Percentiles rank a stretch among this genome's conserved stretches.
Conservation (phyloP, 1,140 invertebrate species). For the Neelides sp. region DNA sequence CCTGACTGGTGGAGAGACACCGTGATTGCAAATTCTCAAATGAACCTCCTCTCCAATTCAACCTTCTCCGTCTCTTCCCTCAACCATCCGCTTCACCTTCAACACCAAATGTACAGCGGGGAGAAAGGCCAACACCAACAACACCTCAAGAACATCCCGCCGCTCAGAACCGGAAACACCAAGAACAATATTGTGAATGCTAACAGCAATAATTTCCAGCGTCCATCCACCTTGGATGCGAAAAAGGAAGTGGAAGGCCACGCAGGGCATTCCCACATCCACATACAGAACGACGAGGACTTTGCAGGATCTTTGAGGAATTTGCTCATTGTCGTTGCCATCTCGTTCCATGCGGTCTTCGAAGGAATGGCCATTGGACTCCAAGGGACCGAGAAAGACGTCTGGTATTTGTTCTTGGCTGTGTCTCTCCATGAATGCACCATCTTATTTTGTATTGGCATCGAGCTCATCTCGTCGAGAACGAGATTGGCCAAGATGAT, state of each 20-base stretch:
- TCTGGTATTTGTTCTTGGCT: slow-evolving; percentile 43
- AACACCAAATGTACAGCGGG: too few species aligned
- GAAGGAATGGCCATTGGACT: slow-evolving; percentile 64
- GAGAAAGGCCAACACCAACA: slow-evolving; percentile 1
- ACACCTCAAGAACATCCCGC: background rate
- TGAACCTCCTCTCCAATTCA: slow-evolving; percentile 18
- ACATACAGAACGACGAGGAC: slow-evolving; percentile 29
- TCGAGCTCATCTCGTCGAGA: slow-evolving; percentile 36
- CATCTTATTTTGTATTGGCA: slow-evolving; percentile 40
- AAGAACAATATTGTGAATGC: background rate
- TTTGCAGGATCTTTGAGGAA: slow-evolving; percentile 34
- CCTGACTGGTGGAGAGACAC: slow-evolving; percentile 29
- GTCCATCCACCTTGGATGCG: background rate
- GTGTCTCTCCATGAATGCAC: slow-evolving; percentile 44
- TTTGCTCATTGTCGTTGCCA: slow-evolving; percentile 44
- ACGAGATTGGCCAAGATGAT: slow-evolving; percentile 33
- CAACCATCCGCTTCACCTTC: too few species aligned
- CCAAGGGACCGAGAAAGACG: slow-evolving; percentile 44
- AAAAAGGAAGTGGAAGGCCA: slow-evolving; percentile 1
- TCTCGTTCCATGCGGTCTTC: slow-evolving; percentile 51
- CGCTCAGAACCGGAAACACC: background rate
- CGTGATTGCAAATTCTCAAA: slow-evolving; percentile 23
- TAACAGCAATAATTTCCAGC: background rate
- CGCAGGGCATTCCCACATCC: slow-evolving; percentile 18
- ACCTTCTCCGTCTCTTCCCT: slow-evolving; percentile 14